A percentile compares a stretch with the other conserved stretches of the same genome.
Evolutionary conservation across 2,888 invertebrate genomes (phyloP).

Genomic region (Pherbina coryleti): DNA sequence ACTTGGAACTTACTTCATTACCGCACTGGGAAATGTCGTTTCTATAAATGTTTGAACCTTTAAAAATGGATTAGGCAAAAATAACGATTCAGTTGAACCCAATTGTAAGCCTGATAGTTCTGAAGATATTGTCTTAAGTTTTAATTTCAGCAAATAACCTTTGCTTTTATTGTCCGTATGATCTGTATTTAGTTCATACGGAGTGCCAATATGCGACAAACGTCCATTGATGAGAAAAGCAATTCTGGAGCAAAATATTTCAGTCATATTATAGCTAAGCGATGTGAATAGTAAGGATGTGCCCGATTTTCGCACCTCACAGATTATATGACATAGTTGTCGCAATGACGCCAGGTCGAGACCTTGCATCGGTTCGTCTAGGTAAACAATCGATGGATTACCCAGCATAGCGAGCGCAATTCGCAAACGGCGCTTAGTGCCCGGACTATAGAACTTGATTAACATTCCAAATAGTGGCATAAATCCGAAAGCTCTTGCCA

Average conservation of each 20-base stretch:
- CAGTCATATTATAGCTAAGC: constrained; percentile 72
- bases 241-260: constrained; percentile 47
- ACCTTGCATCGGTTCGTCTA: constrained; percentile 51
- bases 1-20: neutral
- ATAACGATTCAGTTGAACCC: constrained; percentile 46
- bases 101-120: constrained; percentile 46
- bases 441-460: constrained; percentile 46
- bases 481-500: constrained; percentile 53
- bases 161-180: too few species aligned
- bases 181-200: neutral
- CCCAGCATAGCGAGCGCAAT: constrained; percentile 53
- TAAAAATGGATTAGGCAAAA: constrained; percentile 36
- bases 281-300: constrained; percentile 49
- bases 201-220: constrained; percentile 6
- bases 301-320: constrained; percentile 48
- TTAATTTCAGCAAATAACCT: constrained; percentile 54
- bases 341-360: constrained; percentile 52
- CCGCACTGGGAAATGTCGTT: constrained; percentile 51
- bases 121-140: constrained; percentile 46
- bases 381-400: constrained; percentile 47
- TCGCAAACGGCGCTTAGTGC: constrained; percentile 49
- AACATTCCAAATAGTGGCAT: constrained; percentile 39
- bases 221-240: constrained; percentile 47
- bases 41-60: constrained; percentile 52
- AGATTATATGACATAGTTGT: constrained; percentile 65